Percentiles rank a stretch among this genome's conserved stretches.
phyloP scores from a whole-genome alignment of 2,888 invertebrate species.

The Stramonita haemastoma region DNA sequence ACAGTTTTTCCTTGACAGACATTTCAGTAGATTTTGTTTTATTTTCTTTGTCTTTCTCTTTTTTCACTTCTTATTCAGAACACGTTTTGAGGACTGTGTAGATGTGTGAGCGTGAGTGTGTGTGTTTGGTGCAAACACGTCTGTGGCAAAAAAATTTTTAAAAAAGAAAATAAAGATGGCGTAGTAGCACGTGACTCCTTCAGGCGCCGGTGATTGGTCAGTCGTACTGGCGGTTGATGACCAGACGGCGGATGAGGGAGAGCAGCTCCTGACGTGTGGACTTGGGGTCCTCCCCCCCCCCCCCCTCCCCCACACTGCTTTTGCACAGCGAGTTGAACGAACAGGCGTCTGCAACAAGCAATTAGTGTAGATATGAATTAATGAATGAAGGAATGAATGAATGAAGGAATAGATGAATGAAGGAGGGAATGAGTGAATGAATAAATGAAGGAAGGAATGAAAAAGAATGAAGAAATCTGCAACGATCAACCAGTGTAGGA shows the following conservation, averaged over 20 bases:
- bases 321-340: slow-evolving; percentile 39
- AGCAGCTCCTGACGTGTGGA: slow-evolving; percentile 28
- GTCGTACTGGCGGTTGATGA: slow-evolving; percentile 40
- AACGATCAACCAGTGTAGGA: no score
- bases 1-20: neutral
- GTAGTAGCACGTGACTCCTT: neutral
- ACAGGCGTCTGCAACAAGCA: slow-evolving; percentile 39
- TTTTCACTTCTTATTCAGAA: no score
- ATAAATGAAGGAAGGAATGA: no score
- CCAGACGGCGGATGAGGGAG: slow-evolving; percentile 27
- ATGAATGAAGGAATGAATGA: neutral
- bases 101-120: neutral
- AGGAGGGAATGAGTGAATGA: no score
- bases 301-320: neutral
- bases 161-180: neutral
- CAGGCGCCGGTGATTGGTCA: slow-evolving; percentile 24
- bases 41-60: no score
- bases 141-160: neutral
- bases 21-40: neutral
- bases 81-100: neutral
- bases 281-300: neutral
- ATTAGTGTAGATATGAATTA: neutral
- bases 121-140: neutral
- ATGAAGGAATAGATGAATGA: no score
- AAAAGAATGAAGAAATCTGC: no score